phyloP scores from a whole-genome alignment of 2,113 vertebrate species.

The Spilogale gracilis region DNA sequence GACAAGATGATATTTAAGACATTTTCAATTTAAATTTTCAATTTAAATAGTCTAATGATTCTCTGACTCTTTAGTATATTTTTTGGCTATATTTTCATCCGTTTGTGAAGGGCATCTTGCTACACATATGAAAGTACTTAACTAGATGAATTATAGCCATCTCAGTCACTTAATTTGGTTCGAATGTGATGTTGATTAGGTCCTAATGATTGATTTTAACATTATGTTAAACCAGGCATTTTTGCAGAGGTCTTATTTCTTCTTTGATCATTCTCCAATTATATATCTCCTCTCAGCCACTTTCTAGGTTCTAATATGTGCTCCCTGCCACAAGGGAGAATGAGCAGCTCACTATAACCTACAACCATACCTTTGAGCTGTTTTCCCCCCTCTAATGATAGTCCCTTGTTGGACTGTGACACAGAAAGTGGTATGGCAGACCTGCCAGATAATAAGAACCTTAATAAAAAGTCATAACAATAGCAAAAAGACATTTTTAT shows the following conservation, averaged over 20 bases:
- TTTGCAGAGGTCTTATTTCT: conserved; percentile 24
- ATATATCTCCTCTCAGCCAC: neutral
- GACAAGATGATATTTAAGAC: neutral
- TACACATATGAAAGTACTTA: neutral
- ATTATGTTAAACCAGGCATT: neutral
- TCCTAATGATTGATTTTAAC: conserved; percentile 38
- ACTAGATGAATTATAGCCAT: neutral
- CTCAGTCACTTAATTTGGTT: conserved; percentile 1
- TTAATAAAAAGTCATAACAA: neutral
- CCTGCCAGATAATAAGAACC: neutral
- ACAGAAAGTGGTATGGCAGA: neutral
- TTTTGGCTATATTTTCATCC: neutral
- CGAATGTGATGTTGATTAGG: neutral
- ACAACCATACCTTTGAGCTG: neutral
- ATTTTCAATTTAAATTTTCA: conserved; percentile 49
- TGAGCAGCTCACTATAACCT: neutral
- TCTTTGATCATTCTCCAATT: neutral
- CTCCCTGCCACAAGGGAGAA: neutral
- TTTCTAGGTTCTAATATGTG: neutral
- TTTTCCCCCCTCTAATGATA: neutral
- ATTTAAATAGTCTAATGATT: conserved; percentile 11
- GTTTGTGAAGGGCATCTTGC: neutral
- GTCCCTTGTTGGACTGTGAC: neutral
- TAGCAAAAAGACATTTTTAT: neutral
- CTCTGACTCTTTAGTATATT: neutral